These are phyloP conservation scores for Conger conger DNA, from an alignment of 2,113 vertebrate genomes.

Conservation along the genomic window DNA sequence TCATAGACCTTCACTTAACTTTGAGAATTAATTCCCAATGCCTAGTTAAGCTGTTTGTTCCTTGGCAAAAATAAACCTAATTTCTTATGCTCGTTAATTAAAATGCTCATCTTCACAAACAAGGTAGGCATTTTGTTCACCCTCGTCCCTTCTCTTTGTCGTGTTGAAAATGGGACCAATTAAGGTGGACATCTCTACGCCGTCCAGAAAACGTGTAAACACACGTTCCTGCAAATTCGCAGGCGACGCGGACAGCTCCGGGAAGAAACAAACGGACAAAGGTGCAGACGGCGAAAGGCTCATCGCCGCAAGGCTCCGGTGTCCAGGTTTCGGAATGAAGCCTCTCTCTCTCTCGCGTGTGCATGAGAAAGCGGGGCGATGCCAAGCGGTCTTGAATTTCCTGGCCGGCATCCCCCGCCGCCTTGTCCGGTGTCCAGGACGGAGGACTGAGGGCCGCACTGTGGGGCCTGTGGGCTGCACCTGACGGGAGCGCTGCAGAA, in stretches of 20 bases:
- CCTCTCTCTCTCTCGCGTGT: background rate
- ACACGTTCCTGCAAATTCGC: background rate
- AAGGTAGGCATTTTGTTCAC: background rate
- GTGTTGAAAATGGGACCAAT: background rate
- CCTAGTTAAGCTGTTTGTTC: background rate
- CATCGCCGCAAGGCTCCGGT: background rate
- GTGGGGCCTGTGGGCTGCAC: background rate
- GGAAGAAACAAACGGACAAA: background rate
- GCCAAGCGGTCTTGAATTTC: background rate
- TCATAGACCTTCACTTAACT: background rate
- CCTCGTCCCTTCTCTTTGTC: background rate
- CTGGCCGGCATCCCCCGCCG: background rate
- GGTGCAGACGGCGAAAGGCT: background rate
- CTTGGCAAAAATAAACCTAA: background rate
- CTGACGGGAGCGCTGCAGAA: background rate
- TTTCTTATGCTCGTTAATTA: background rate
- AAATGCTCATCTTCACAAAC: background rate
- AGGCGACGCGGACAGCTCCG: background rate
- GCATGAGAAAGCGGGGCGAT: background rate
- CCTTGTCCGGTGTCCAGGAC: background rate
- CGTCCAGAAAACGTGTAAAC: background rate
- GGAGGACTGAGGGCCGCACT: background rate
- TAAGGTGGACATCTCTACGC: background rate
- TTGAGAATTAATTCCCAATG: background rate
- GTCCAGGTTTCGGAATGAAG: background rate